Conservation (phyloP, 2,113 vertebrate genomes). For the Talpa occidentalis region DNA sequence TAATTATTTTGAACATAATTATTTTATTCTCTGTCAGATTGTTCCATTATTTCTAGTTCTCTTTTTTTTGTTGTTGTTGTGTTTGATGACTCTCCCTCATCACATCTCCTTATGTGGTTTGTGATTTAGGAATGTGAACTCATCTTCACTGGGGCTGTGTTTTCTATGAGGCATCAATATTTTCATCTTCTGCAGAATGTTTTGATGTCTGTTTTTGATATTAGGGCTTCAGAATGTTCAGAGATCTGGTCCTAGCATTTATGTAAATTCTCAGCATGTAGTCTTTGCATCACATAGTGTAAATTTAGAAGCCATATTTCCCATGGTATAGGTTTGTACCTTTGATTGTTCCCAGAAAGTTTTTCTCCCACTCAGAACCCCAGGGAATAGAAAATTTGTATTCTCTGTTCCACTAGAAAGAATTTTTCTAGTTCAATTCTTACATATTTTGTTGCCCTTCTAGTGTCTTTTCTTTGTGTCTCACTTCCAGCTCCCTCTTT, state of each 20-base stretch:
- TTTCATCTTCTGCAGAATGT: background rate
- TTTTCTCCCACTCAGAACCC: background rate
- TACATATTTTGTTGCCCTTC: background rate
- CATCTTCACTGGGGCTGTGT: background rate
- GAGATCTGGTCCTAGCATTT: background rate
- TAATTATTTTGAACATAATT: background rate
- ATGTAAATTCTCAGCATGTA: background rate
- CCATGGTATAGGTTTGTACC: background rate
- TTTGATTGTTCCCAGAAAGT: background rate
- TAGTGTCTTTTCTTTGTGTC: background rate
- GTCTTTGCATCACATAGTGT: background rate
- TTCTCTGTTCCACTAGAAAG: background rate
- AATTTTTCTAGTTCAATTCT: background rate
- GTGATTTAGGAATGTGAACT: background rate
- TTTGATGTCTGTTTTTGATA: background rate
- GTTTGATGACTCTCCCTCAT: background rate
- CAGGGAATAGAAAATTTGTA: background rate
- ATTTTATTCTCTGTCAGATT: background rate
- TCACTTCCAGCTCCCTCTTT: background rate
- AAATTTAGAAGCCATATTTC: background rate
- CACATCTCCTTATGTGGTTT: background rate
- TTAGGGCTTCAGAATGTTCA: background rate
- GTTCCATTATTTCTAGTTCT: background rate
- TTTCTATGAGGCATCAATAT: background rate
- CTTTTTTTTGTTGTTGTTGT: background rate